phyloP scores from a whole-genome alignment of 2,888 invertebrate genomes.

The Torymus aiolomorphi region DNA sequence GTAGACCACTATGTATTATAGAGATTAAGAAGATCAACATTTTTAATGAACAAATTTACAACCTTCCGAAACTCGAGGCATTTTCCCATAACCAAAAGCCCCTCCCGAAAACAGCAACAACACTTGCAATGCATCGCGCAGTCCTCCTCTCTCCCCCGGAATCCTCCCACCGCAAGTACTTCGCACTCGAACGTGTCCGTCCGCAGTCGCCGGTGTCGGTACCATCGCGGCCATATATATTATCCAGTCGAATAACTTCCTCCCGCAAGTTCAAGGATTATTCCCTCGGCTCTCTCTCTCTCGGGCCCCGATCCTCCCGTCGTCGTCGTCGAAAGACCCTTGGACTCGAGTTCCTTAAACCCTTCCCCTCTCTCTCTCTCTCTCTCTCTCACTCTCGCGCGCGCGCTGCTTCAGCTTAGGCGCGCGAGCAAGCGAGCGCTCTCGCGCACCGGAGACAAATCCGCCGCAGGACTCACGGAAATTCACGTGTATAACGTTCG shows the following conservation, averaged over 20 bases:
- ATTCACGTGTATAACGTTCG: slow-evolving; percentile 64
- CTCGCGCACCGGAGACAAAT: slow-evolving; percentile 36
- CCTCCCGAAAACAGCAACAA: no score
- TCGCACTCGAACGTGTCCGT: slow-evolving; percentile 51
- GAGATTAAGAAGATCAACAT: no score
- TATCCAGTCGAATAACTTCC: slow-evolving; percentile 56
- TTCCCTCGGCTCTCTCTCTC: slow-evolving; percentile 12
- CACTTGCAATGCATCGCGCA: no score
- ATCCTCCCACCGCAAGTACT: slow-evolving; percentile 20
- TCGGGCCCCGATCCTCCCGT: slow-evolving; percentile 2
- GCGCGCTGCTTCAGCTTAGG: slow-evolving; percentile 31
- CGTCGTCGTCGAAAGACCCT: slow-evolving; percentile 1
- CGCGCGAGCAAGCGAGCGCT: not conserved
- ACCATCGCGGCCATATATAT: slow-evolving; percentile 49
- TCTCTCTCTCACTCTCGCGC: no score
- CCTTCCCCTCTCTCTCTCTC: not conserved
- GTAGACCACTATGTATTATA: no score
- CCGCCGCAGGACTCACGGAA: slow-evolving; percentile 56
- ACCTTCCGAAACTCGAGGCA: no score
- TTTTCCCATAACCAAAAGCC: no score
- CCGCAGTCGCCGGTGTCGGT: not conserved
- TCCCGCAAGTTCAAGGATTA: slow-evolving; percentile 52
- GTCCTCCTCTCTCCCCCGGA: no score
- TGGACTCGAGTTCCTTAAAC: slow-evolving; percentile 23
- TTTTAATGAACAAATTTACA: no score